phyloP scores from a whole-genome alignment of 2,113 vertebrate species.

The Piaya cayana region DNA sequence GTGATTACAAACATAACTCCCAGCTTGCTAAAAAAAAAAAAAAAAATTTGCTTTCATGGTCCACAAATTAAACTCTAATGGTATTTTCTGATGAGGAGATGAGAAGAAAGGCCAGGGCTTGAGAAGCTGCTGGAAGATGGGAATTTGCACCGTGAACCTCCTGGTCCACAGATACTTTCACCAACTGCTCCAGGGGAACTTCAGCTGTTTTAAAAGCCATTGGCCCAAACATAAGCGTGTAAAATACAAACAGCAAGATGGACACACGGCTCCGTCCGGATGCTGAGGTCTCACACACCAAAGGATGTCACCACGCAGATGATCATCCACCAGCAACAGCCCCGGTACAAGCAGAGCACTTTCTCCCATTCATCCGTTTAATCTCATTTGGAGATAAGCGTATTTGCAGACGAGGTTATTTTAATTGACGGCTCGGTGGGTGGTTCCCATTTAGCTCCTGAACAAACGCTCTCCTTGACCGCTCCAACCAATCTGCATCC shows the following conservation, averaged over 20 bases:
- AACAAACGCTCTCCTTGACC: conserved; percentile 3
- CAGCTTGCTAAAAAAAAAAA: too few relatives aligned
- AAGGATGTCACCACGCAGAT: background rate
- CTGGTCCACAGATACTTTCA: background rate
- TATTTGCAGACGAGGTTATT: conserved; percentile 24
- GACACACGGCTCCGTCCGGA: background rate
- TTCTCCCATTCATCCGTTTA: background rate
- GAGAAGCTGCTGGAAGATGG: background rate
- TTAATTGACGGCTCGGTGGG: conserved; percentile 27
- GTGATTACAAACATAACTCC: background rate
- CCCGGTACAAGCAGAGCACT: background rate
- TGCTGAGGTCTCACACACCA: accelerated
- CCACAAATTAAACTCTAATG: background rate
- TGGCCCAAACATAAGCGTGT: background rate
- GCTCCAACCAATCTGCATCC: background rate
- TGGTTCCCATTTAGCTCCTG: background rate
- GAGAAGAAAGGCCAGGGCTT: background rate
- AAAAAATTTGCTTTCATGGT: background rate
- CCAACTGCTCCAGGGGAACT: background rate
- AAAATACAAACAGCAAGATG: accelerated
- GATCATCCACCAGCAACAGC: background rate
- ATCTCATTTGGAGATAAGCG: conserved; percentile 8
- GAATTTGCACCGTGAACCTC: accelerated
- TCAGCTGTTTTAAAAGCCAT: background rate
- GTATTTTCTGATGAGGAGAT: background rate